phyloP scores from a whole-genome alignment of 2,113 vertebrate species.

The Oryzias curvinotus region DNA sequence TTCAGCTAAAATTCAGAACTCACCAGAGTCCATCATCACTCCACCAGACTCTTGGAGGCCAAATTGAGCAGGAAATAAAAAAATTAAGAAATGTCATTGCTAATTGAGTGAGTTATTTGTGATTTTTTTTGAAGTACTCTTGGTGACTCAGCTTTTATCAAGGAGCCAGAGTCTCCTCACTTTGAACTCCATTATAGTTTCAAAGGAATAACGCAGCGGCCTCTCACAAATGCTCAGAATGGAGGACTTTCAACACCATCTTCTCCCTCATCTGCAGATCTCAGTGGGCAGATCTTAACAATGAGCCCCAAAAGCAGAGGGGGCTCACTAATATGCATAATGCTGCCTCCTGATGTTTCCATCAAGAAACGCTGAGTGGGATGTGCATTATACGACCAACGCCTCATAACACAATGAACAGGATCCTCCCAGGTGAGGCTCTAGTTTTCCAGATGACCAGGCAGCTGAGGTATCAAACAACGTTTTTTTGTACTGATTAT shows the following conservation, averaged over 20 bases:
- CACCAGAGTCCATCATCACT: background rate
- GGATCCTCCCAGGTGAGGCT: slow-evolving; percentile 59
- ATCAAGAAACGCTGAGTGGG: slow-evolving; percentile 66
- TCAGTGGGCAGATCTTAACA: slow-evolving; percentile 61
- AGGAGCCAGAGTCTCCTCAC: slow-evolving; percentile 33
- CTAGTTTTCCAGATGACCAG: slow-evolving; percentile 54
- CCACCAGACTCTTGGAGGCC: background rate
- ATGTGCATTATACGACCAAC: slow-evolving; percentile 62
- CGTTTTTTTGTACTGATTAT: slow-evolving; percentile 54
- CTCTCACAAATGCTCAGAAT: slow-evolving; percentile 59
- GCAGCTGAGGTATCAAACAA: slow-evolving; percentile 63
- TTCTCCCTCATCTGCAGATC: slow-evolving; percentile 44
- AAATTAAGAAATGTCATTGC: background rate
- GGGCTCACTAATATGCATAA: slow-evolving; percentile 72
- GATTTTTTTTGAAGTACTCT: slow-evolving; percentile 14
- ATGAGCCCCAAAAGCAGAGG: slow-evolving; percentile 60
- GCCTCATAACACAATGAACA: slow-evolving; percentile 55
- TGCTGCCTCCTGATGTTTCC: slow-evolving; percentile 73
- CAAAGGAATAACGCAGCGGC: slow-evolving; percentile 60
- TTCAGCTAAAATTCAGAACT: slow-evolving; percentile 24
- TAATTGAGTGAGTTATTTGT: slow-evolving; percentile 24
- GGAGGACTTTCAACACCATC: slow-evolving; percentile 55
- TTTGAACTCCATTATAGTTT: slow-evolving; percentile 54
- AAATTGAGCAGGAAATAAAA: background rate
- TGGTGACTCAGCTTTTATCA: slow-evolving; percentile 35